Base-by-base conservation (phyloP, 2,113 vertebrate species). In the Pao palembangensis region DNA sequence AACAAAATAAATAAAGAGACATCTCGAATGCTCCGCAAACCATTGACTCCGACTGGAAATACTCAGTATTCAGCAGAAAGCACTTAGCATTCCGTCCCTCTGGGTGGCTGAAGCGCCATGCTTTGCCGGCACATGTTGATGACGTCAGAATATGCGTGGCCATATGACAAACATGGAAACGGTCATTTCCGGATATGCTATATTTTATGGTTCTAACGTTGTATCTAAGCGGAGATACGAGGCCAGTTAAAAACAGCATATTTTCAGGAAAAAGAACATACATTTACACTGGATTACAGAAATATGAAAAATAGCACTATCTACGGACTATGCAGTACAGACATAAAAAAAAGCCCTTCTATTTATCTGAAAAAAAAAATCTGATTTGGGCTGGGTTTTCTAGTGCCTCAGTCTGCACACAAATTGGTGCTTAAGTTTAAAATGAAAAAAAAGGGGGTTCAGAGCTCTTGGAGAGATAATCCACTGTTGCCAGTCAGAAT, bases 81-180 rank as follows among this genome's bases (percentile, higher is more conserved):
- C 16, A 14, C 19, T 47, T 28, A 10, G 8, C 23, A 19, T 55
- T 6, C 3, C 0, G 2, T 0, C 2, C 2, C 1, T 1, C 7
- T 2, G 6, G 6, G n/a, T 42, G 14, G 12, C 5, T 0, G 3
- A 0, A 1, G 10, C 48, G 14, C 78, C 82, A 87, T 73, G 84
- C 78, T 74, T 18, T 23, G 3, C 1, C 0, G 82, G 21, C 84
- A 69, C 60, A 1, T 62, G 17, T 61, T 73, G 67, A 83, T 86
- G 79, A 87, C 4, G 77, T 80, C 48, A 67, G 3, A 38, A 11
- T 4, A 17, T 51, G 17, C 64, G 41, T 2, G 8, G 2, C 1
- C 0, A 61, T 64, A 74, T 82, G 80, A 75, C 61, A 82, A 58
- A 0, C 56, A 56, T 17, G 11, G 12, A 52, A 23, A 2, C 19